A percentile compares a stretch with the other conserved stretches of the same genome.
Conservation (phyloP, 2,888 invertebrate species). For the Meganola albula region DNA sequence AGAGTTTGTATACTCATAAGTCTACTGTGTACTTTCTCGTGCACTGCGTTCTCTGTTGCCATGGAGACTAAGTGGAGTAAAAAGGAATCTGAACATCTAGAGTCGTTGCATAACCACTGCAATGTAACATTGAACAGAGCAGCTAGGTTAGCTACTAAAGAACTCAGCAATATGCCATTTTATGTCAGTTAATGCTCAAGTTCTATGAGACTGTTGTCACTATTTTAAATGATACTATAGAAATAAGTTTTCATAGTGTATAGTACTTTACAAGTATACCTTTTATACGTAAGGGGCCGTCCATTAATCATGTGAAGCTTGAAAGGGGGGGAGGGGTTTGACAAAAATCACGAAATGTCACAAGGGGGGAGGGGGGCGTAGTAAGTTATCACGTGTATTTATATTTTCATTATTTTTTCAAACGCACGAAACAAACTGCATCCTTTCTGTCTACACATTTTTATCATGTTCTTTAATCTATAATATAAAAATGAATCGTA, state of each 20-base stretch:
- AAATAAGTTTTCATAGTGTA: slow-evolving; percentile 5
- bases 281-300: too few relatives aligned
- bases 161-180: slow-evolving; percentile 75
- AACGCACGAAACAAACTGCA: too few relatives aligned
- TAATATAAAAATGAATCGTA: too few relatives aligned
- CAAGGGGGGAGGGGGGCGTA: too few relatives aligned
- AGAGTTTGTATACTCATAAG: slow-evolving; percentile 85
- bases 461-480: too few relatives aligned
- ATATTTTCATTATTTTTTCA: too few relatives aligned
- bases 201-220: background rate
- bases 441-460: too few relatives aligned
- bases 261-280: background rate
- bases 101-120: slow-evolving; percentile 79
- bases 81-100: slow-evolving; percentile 76
- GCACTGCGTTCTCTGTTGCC: slow-evolving; percentile 77
- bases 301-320: too few relatives aligned
- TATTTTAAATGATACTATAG: too few relatives aligned
- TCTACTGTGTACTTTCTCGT: slow-evolving; percentile 82
- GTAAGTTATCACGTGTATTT: too few relatives aligned
- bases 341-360: too few relatives aligned
- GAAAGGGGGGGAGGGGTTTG: too few relatives aligned
- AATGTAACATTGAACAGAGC: slow-evolving; percentile 79
- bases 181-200: slow-evolving; percentile 39
- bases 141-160: slow-evolving; percentile 74
- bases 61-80: slow-evolving; percentile 80